A percentile compares a stretch with the other conserved stretches of the same genome.
Evolutionary conservation across 2,888 invertebrate genomes (phyloP).

Genomic region (Diarsia brunnea): DNA sequence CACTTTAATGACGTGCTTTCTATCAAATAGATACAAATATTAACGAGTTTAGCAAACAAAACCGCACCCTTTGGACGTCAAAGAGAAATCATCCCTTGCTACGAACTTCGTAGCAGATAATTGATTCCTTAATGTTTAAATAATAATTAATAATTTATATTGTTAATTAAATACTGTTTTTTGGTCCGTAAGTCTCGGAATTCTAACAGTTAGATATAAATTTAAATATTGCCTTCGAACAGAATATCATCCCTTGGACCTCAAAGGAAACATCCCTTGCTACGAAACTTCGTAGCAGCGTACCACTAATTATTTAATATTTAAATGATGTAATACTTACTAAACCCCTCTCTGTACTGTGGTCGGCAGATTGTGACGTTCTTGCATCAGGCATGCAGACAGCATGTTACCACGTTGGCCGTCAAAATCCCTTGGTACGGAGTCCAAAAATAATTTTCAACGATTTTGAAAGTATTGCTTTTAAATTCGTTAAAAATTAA

Average conservation of each 20-base stretch:
- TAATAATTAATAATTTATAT: neutral
- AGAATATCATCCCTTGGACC: neutral
- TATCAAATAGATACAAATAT: neutral
- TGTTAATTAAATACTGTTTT: neutral
- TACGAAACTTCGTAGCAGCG: slow-evolving; percentile 5
- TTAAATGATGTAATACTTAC: neutral
- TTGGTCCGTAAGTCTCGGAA: neutral
- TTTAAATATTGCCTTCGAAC: neutral
- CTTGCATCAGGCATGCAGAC: neutral
- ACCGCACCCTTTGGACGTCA: neutral
- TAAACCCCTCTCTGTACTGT: neutral
- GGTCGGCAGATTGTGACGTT: neutral
- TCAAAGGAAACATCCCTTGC: neutral
- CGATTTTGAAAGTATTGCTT: too few species aligned
- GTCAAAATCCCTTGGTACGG: neutral
- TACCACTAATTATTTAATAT: neutral
- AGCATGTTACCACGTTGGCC: neutral
- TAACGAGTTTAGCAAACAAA: neutral
- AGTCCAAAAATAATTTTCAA: too few species aligned
- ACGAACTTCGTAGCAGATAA: slow-evolving; percentile 12
- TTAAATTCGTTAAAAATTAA: too few species aligned
- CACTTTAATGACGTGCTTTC: neutral
- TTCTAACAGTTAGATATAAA: neutral
- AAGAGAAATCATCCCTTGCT: neutral
- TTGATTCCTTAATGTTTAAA: neutral